Evolutionary conservation across 2,888 invertebrate genomes (phyloP).

Genomic region (Zygothrica quintamaculata): DNA sequence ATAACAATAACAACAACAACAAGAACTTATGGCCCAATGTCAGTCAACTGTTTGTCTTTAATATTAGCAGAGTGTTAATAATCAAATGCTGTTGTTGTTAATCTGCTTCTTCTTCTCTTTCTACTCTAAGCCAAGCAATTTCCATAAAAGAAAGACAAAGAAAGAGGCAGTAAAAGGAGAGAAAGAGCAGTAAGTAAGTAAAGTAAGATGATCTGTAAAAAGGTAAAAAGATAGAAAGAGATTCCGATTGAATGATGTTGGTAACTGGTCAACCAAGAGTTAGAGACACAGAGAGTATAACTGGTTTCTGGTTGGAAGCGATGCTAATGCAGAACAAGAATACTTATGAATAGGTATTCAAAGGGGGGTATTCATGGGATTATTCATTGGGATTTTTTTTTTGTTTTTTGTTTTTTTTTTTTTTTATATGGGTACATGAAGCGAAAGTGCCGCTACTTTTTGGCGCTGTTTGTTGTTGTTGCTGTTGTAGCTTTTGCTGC

Average conservation of each 20-base stretch:
- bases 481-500: too few species aligned
- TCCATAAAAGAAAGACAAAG: constrained; percentile 51
- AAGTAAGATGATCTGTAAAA: constrained; percentile 2
- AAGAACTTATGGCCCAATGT: constrained; percentile 48
- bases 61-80: constrained; percentile 47
- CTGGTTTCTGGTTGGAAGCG: constrained; percentile 53
- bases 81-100: constrained; percentile 71
- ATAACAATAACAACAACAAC: too few species aligned
- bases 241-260: constrained; percentile 29
- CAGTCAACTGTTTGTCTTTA: constrained; percentile 59
- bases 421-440: too few species aligned
- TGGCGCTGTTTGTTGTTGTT: too few species aligned
- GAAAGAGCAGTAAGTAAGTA: constrained; percentile 19
- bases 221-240: constrained; percentile 27
- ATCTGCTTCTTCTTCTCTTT: constrained; percentile 31
- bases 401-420: too few species aligned
- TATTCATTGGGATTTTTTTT: constrained; percentile 50
- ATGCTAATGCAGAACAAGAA: constrained; percentile 73
- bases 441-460: constrained; percentile 78
- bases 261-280: constrained; percentile 44
- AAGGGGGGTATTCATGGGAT: too few species aligned
- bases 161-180: constrained; percentile 24
- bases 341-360: constrained; percentile 31
- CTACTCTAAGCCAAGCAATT: constrained; percentile 56
- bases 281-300: constrained; percentile 36